A percentile compares a stretch with the other conserved stretches of the same genome.
Evolutionary conservation across 64 coral and sea anemone genomes (phyloP).

Genomic region (Stichodactyla helianthus): DNA sequence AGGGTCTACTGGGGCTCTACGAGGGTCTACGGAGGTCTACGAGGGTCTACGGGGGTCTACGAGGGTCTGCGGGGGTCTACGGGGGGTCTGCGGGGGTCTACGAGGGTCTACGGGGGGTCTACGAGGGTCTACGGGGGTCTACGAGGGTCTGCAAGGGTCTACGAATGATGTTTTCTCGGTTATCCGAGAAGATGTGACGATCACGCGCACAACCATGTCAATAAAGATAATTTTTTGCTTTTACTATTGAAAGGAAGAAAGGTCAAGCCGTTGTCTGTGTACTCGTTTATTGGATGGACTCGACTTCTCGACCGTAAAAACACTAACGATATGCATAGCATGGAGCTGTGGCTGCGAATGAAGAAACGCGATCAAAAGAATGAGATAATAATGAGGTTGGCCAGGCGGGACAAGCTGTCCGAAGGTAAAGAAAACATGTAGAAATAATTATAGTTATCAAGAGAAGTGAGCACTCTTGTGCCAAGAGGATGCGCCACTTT

Average conservation of each 20-base stretch:
- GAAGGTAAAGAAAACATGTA: conserved; percentile 28
- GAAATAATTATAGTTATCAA: not conserved
- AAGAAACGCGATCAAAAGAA: conserved; percentile 53
- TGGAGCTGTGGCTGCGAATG: conserved; percentile 72
- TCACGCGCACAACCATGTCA: not conserved
- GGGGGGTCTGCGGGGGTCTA: too few species aligned
- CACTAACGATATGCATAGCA: conserved; percentile 71
- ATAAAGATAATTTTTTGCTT: not conserved
- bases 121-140: too few species aligned
- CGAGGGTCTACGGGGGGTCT: too few species aligned
- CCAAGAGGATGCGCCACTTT: too few species aligned
- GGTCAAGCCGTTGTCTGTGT: conserved; percentile 60
- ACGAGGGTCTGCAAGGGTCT: too few species aligned
- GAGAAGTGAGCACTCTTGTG: too few species aligned
- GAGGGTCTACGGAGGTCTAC: too few species aligned
- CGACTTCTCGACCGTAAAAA: conserved; percentile 58
- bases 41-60: too few species aligned
- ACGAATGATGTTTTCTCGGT: too few species aligned
- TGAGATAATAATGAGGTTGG: conserved; percentile 48
- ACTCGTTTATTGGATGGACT: conserved; percentile 82
- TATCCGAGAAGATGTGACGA: too few species aligned
- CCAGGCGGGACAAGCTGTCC: conserved; percentile 42
- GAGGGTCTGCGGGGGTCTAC: too few species aligned
- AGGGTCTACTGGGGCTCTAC: too few species aligned
- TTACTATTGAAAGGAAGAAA: not conserved